Evolutionary conservation across 23 tunicate genomes (phyloP).

Genomic region (Trididemnum clinides): DNA sequence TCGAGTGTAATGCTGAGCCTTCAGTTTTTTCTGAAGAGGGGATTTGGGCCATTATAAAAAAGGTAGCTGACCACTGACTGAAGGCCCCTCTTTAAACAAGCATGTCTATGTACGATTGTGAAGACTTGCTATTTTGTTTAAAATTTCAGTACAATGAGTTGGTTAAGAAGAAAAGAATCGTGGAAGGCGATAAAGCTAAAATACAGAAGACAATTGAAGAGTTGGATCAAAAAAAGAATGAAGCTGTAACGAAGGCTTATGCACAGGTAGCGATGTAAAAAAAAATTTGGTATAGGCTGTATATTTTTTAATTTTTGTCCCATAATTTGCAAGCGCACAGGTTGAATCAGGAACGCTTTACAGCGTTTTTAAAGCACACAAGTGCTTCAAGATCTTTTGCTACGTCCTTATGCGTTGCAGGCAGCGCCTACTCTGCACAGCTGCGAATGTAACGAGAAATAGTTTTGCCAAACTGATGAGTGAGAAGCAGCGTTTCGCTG

Average conservation of each 20-base stretch:
- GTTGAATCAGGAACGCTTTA: too few relatives aligned
- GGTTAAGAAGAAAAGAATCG: constrained; percentile 72
- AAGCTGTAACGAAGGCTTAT: constrained; percentile 90
- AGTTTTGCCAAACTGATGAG: too few relatives aligned
- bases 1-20: neutral
- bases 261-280: constrained; percentile 84
- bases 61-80: neutral
- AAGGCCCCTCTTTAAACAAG: neutral
- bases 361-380: too few relatives aligned
- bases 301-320: too few relatives aligned
- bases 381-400: too few relatives aligned
- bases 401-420: too few relatives aligned
- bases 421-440: too few relatives aligned
- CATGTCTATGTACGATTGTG: neutral
- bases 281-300: too few relatives aligned
- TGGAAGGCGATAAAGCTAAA: constrained; percentile 69
- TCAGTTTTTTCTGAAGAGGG: neutral
- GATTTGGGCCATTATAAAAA: neutral
- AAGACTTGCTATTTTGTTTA: neutral
- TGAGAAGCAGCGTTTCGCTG: too few relatives aligned
- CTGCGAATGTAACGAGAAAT: too few relatives aligned
- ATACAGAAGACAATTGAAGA: constrained; percentile 76
- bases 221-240: constrained; percentile 85
- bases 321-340: too few relatives aligned
- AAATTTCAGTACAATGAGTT: constrained; percentile 66